Base-by-base conservation (phyloP, 2,113 vertebrate genomes). In the Pipa parva region DNA sequence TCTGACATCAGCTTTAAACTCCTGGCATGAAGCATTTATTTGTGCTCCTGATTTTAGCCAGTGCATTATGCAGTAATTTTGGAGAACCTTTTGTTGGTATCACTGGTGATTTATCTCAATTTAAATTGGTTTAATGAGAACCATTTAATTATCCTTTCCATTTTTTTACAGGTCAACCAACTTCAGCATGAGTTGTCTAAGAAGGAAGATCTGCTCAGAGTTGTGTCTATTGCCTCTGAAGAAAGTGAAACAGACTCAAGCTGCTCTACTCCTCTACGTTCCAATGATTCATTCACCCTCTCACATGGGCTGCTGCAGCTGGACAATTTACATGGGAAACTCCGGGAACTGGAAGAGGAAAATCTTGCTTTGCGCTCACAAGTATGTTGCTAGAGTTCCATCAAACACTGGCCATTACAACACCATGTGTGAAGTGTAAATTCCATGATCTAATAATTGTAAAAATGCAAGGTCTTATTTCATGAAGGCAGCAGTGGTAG, bases 341-440 rank as follows among this genome's bases (percentile, higher is more conserved):
- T 99, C 57, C 86, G 90, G 59, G 92, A 95, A n/a, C 78, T 99
- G 78, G 97, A 99, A 73, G 97, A 98, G 74, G 94, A 99, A 78
- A 99, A 98, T 81, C 74, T 91, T 66, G 71, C 83, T 6, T 88
- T 99, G 66, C 88, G 93, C 58, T 92, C 92, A 0, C 92, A 97
- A 92, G 97, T 95, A 75, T 18, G 0, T 39, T 51, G n/a, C 10
- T 31, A 10, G 13, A 42, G n/a, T n/a, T 17, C 13, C 6, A 13
- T n/a, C 2, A 15, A 42, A 42, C 39, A n/a, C 2, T 42, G n/a
- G 9, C 20, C 9, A 7, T 21, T 22, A 22, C 11, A 49, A 33
- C 10, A 13, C 5, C 0, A 5, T 74, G 48, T 11, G 37, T 50
- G 7, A 28, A 20, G 0, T 29, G 7, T 17, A 4, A 56, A 0